These are phyloP conservation scores for Avahi laniger DNA, from an alignment of 2,797 vertebrate species.

Conservation along the genomic window DNA sequence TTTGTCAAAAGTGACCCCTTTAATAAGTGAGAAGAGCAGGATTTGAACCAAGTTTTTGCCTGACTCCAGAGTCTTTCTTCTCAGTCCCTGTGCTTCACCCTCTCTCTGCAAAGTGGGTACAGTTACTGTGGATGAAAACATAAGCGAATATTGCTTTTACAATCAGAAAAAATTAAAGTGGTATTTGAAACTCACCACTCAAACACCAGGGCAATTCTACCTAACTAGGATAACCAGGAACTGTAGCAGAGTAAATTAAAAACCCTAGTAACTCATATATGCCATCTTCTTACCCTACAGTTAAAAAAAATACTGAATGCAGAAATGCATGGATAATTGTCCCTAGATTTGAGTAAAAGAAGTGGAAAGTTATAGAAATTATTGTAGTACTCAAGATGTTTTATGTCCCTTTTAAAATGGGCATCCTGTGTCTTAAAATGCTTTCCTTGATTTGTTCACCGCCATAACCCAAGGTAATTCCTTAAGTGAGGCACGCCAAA, in stretches of 20 bases:
- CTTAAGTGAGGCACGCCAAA: conserved; percentile 10
- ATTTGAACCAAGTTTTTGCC: background rate
- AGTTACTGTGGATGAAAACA: background rate
- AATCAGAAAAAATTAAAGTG: background rate
- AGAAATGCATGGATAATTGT: background rate
- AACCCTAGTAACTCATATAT: background rate
- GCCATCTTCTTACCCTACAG: background rate
- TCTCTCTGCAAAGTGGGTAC: background rate
- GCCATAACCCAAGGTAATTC: conserved; percentile 41
- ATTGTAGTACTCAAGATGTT: background rate
- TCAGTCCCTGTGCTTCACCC: background rate
- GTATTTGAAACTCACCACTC: background rate
- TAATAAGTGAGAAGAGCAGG: background rate
- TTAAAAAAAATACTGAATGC: background rate
- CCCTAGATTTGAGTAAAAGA: background rate
- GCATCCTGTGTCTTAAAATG: conserved; percentile 61
- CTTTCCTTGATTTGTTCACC: conserved; percentile 59
- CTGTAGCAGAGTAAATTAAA: background rate
- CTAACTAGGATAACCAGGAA: background rate
- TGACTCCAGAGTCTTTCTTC: background rate
- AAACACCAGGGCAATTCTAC: background rate
- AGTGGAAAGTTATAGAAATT: background rate
- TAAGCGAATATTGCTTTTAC: background rate
- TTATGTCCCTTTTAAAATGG: conserved; percentile 53
- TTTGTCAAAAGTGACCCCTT: background rate